Percentiles rank a stretch among this genome's conserved stretches.
phyloP scores from a whole-genome alignment of 2,888 invertebrate species.

The Ceriagrion tenellum region DNA sequence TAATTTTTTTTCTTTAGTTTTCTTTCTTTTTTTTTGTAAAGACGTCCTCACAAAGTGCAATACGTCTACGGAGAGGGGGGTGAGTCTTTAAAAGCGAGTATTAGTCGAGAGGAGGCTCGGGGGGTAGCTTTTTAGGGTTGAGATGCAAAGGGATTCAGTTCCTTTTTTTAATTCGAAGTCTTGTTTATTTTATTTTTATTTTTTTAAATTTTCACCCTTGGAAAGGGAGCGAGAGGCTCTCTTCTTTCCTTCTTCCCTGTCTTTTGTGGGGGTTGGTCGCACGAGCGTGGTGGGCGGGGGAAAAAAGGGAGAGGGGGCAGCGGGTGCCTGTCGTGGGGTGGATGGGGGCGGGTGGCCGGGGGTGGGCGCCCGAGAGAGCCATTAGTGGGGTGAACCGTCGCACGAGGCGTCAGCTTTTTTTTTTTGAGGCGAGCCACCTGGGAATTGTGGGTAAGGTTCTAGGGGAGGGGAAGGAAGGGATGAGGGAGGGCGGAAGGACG shows the following conservation, averaged over 20 bases:
- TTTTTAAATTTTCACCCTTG: not conserved
- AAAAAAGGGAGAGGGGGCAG: too few relatives aligned
- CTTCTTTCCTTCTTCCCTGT: too few relatives aligned
- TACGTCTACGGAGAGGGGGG: not conserved
- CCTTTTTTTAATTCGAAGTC: not conserved
- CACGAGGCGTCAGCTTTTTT: slow-evolving; percentile 57
- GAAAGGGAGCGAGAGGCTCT: slow-evolving; percentile 28
- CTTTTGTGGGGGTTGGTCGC: not conserved
- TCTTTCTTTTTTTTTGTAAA: not conserved
- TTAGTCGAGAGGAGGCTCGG: not conserved
- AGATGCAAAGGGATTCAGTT: not conserved
- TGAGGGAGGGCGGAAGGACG: not conserved
- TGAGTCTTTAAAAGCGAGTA: not conserved
- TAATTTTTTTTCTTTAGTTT: not conserved
- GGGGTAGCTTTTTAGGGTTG: not conserved
- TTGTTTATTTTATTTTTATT: not conserved
- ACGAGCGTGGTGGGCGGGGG: not conserved
- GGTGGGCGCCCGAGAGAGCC: slow-evolving; percentile 3
- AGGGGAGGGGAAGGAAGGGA: not conserved
- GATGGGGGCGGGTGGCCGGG: too few relatives aligned
- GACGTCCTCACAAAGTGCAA: not conserved
- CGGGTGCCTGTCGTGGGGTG: too few relatives aligned
- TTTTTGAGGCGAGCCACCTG: slow-evolving; percentile 57
- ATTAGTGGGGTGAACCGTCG: slow-evolving; percentile 40
- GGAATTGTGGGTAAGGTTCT: slow-evolving; percentile 43